Conservation (phyloP, 2,113 vertebrate genomes). For the Eublepharis macularius region DNA sequence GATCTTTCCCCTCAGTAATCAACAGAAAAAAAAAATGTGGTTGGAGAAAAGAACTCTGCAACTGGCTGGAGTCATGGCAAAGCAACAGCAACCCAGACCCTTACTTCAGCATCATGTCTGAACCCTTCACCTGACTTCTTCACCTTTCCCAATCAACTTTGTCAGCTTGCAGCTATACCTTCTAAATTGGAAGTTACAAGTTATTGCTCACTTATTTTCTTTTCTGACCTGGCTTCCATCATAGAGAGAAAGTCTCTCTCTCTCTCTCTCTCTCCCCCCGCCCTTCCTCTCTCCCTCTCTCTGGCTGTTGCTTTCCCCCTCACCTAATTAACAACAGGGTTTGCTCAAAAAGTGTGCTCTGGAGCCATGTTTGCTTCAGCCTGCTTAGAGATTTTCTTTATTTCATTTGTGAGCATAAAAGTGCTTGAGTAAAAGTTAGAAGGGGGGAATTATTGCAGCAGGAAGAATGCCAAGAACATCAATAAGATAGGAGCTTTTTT, state of each 20-base stretch:
- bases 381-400: fast-evolving
- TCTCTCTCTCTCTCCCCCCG: too few relatives aligned
- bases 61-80: not conserved
- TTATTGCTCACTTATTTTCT: not conserved
- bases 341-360: not conserved
- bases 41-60: not conserved
- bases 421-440: not conserved
- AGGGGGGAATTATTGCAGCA: not conserved
- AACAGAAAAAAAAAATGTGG: not conserved
- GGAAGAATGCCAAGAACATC: not conserved
- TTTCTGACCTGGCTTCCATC: not conserved
- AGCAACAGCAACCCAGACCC: not conserved
- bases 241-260: not conserved
- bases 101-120: not conserved
- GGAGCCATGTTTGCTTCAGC: not conserved
- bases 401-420: not conserved
- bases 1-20: too few relatives aligned
- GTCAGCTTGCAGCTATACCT: not conserved
- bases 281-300: not conserved
- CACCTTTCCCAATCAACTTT: not conserved
- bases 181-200: not conserved
- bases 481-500: not conserved
- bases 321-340: not conserved
- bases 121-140: not conserved
- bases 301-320: not conserved